phyloP scores from a whole-genome alignment of 2,797 vertebrate species.

The Ceyx erithaca region DNA sequence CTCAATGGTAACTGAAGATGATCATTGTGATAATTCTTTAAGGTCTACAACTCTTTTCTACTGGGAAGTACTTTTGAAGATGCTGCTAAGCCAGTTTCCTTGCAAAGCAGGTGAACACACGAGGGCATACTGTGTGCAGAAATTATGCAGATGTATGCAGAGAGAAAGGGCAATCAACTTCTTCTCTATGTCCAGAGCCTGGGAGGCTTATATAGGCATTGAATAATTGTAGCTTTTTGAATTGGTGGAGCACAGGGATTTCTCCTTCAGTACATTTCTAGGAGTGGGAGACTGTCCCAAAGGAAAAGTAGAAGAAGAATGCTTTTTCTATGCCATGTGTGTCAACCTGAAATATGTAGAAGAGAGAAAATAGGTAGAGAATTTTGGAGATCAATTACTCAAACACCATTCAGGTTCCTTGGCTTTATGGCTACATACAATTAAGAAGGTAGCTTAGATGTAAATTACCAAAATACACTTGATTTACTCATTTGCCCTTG shows the following conservation, averaged over 20 bases:
- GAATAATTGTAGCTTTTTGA: not conserved
- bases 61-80: not conserved
- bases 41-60: not conserved
- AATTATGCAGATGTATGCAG: constrained; percentile 19
- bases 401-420: not conserved
- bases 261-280: not conserved
- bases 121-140: not conserved
- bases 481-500: constrained; percentile 50
- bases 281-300: not conserved
- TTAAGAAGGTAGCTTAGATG: constrained; percentile 48
- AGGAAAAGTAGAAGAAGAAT: not conserved
- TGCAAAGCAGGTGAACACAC: not conserved
- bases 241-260: not conserved
- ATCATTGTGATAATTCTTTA: not conserved
- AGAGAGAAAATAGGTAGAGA: not conserved
- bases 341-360: not conserved
- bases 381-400: constrained; percentile 24
- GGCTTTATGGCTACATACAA: constrained; percentile 36
- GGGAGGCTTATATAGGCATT: not conserved
- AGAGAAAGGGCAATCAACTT: not conserved
- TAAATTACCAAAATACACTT: constrained; percentile 55
- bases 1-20: not conserved
- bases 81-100: not conserved
- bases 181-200: not conserved
- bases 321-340: not conserved